phyloP scores from a whole-genome alignment of 2,888 invertebrate genomes.

The Myopa tessellatipennis region DNA sequence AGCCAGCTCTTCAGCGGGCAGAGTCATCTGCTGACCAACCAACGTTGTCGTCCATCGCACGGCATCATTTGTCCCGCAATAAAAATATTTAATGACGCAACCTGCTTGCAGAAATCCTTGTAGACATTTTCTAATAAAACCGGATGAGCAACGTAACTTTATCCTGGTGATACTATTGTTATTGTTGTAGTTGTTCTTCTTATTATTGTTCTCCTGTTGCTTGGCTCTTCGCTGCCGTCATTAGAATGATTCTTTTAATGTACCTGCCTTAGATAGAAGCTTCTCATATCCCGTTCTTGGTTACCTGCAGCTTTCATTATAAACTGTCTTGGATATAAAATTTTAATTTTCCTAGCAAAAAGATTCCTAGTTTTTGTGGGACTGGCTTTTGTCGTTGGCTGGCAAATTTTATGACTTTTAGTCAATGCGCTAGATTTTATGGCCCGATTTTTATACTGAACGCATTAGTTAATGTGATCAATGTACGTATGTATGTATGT shows the following conservation, averaged over 20 bases:
- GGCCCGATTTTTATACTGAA: not conserved
- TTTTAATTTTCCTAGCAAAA: not conserved
- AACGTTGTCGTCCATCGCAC: not conserved
- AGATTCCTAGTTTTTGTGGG: not conserved
- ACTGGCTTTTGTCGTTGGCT: not conserved
- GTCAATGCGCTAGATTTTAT: slow-evolving; percentile 6
- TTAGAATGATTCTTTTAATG: slow-evolving; percentile 33
- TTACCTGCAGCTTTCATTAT: not conserved
- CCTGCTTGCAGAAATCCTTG: slow-evolving; percentile 13
- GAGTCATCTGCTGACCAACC: not conserved
- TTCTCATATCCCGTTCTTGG: not conserved
- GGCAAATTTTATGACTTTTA: slow-evolving; percentile 1
- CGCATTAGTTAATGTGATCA: slow-evolving; percentile 17
- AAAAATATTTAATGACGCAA: slow-evolving; percentile 23
- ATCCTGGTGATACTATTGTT: not conserved
- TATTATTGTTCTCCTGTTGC: not conserved
- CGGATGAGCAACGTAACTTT: slow-evolving; percentile 17
- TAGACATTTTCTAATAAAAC: slow-evolving; percentile 20
- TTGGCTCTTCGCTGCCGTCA: not conserved
- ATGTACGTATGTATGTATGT: not conserved
- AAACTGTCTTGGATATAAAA: not conserved
- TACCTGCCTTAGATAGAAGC: not conserved
- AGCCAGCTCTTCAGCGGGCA: not conserved
- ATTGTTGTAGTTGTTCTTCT: slow-evolving; percentile 1
- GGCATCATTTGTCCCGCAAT: slow-evolving; percentile 13